Percentiles rank a stretch among this genome's conserved stretches.
These are phyloP conservation scores for Cyprinodon diabolis DNA, from an alignment of 2,797 vertebrate genomes.

Conservation along the genomic window DNA sequence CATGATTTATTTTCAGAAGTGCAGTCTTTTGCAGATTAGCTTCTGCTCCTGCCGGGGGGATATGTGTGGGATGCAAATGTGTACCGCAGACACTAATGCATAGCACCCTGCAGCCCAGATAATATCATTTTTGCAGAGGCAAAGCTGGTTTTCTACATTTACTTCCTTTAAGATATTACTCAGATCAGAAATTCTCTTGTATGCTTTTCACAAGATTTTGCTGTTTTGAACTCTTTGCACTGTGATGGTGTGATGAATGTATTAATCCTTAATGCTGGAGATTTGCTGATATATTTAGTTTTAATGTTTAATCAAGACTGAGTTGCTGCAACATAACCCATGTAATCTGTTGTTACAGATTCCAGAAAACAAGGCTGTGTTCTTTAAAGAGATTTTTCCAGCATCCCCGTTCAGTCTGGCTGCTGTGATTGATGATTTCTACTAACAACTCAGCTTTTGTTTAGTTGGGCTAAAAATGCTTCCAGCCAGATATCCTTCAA, in stretches of 20 bases:
- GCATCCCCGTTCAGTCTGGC: background rate
- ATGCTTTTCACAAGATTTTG: background rate
- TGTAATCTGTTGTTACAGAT: no score
- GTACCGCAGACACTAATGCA: background rate
- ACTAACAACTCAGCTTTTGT: background rate
- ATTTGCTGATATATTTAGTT: background rate
- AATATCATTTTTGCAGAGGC: constrained; percentile 4
- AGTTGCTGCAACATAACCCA: background rate
- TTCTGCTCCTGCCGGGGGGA: background rate
- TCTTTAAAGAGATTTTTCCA: background rate
- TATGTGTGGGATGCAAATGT: constrained; percentile 8
- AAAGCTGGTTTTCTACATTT: constrained; percentile 2
- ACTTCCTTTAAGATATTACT: background rate
- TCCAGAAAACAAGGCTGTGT: background rate
- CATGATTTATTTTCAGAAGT: background rate
- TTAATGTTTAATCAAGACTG: background rate
- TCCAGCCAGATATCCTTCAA: background rate
- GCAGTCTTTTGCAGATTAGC: background rate
- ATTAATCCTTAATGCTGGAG: background rate
- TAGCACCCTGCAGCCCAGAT: background rate
- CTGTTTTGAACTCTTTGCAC: background rate
- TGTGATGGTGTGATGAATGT: background rate
- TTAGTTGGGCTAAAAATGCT: background rate
- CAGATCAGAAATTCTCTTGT: background rate
- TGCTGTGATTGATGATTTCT: background rate